Percentiles rank a stretch among this genome's conserved stretches.
phyloP scores from a whole-genome alignment of 2,797 vertebrate species.

The Diplodus sargus region DNA sequence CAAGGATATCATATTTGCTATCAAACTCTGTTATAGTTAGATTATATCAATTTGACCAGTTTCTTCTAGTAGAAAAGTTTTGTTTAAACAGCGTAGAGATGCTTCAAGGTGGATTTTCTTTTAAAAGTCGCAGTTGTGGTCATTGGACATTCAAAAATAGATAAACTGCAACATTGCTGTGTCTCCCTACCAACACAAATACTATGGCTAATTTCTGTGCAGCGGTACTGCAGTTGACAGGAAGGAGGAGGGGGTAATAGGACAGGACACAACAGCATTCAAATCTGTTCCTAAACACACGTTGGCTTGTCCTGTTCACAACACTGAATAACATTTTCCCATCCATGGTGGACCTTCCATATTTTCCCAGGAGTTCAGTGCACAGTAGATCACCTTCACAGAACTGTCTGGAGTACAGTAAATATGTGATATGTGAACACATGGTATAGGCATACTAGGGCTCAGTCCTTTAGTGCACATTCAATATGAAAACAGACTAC shows the following conservation, averaged over 20 bases:
- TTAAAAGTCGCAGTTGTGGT: constrained; percentile 10
- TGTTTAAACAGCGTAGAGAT: constrained; percentile 2
- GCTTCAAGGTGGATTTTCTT: constrained; percentile 15
- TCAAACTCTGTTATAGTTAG: neutral
- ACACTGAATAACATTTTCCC: constrained; percentile 19
- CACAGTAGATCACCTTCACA: constrained; percentile 34
- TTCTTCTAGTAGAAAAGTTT: neutral
- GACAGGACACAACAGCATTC: constrained; percentile 7
- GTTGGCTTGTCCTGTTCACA: constrained; percentile 15
- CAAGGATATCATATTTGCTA: neutral
- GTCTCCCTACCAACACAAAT: constrained; percentile 25
- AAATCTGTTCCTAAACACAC: constrained; percentile 4
- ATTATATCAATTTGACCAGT: neutral
- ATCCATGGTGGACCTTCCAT: neutral
- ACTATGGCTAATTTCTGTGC: constrained; percentile 10
- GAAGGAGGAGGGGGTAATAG: neutral
- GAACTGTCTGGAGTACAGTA: constrained; percentile 34
- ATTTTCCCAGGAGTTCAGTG: constrained; percentile 33
- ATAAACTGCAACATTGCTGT: neutral
- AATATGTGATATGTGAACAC: constrained; percentile 46
- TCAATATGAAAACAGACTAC: constrained; percentile 41
- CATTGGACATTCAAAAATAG: constrained; percentile 29
- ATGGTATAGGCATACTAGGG: constrained; percentile 36
- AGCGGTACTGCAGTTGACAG: neutral
- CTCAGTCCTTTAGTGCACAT: constrained; percentile 60